Evolutionary conservation across 2,888 invertebrate species (phyloP), one percentile per base, ranked within the genome.

Genomic region (Zaprionus obscuricornis): DNA sequence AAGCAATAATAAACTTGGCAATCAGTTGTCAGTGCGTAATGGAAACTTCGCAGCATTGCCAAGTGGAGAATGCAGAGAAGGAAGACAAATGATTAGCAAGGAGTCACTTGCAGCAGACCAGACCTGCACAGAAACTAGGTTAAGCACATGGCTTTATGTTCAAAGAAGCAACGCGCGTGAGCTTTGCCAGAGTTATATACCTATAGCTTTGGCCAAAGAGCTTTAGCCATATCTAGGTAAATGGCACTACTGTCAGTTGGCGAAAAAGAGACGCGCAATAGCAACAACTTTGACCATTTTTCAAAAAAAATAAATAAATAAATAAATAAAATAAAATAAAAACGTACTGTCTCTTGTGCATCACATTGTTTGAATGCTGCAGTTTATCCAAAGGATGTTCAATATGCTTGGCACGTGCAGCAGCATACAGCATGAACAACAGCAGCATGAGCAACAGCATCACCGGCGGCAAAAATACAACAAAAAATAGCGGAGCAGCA

Each of bases 11-110:
- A 79, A 84, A 73, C 78, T 79, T 71, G 58, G 84, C 82, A 79
- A 79, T 79, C 78, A 79, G 81, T 82, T 79, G 84, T 79, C 78
- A 79, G 78, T 79, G 78, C 78, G 78, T 79, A 79, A 78, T 78
- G 78, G 84, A 78, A 78, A 73, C 81, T 79, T 75, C 57, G 62
- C 45, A 62, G 60, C 55, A 59, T 54, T 66, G 66, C 62, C 62
- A 73, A 66, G 45, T 58, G 71, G 59, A 71, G 68, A 66, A 60
- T 78, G 83, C 72, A 83, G 66, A 24, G 58, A 58, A 69, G 58
- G 63, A 79, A 84, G 78, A 79, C 84, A 79, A 79, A 79, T 79
- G 78, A 84, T 84, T 84, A 84, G 81, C 58, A 51, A 60, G 66
- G 65, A 64, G 70, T 67, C 74, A 79, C 78, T 84, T 84, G 77